Base-by-base conservation (phyloP, 2,797 vertebrate species). In the Notolepis coatsorum region DNA sequence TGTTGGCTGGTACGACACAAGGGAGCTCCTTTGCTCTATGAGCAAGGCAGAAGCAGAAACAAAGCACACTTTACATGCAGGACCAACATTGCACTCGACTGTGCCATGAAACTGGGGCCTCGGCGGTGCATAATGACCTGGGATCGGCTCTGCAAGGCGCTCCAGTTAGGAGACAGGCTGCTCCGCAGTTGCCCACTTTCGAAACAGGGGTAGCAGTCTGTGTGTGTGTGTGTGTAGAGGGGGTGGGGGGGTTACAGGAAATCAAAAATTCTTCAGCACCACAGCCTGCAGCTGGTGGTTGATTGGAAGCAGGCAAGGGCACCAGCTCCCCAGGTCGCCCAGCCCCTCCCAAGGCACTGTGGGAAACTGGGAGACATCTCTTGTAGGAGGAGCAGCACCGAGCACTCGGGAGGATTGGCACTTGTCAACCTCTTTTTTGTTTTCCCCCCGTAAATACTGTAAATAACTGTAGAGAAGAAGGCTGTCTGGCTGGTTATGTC, bases 291-390 rank as follows among this genome's bases (percentile, higher is more conserved):
- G 85, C 88, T 89, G 87, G 82, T 72, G 67, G 78, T 72, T 89
- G 87, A 92, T 92, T 89, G 80, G 86, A 91, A 90, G 90, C 89
- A 92, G 91, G 80, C 88, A 63, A 80, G 66, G 79, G 83, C 80
- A 88, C 78, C 80, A 80, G 76, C 78, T 84, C 71, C 75, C 65
- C 72, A 84, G 83, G 80, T 86, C 52, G 60, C 79, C 69, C 46
- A 66, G 68, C 61, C 64, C 60, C 73, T 77, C 71, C 68, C 68
- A 65, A 69, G 43, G 80, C 68, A 77, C 56, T 73, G 63, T 81
- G 77, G 75, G 68, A 84, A 81, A 81, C 55, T 41, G 53, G 75
- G 68, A 85, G 73, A 76, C 81, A 58, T 69, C 25, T 39, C 2
- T 23, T 2, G 18, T n/a, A 5, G 49, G 23, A 24, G 21, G 13